Percentiles rank a stretch among this genome's conserved stretches.
phyloP scores from a whole-genome alignment of 2,888 invertebrate genomes.

The Hydriomena furcata region DNA sequence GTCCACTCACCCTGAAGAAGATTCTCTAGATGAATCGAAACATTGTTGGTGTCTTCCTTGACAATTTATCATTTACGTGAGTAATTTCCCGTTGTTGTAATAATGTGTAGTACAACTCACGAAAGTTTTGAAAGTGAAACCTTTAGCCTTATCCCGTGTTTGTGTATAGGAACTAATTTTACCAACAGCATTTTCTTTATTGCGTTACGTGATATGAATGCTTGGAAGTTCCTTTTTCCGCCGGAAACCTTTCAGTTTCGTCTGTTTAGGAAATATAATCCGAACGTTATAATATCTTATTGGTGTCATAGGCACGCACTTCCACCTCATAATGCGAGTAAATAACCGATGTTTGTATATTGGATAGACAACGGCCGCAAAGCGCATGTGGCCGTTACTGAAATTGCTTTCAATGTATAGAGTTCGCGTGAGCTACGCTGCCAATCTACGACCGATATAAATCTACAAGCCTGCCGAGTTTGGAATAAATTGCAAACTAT shows the following conservation, averaged over 20 bases:
- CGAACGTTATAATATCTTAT: slow-evolving; percentile 54
- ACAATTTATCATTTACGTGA: too few relatives aligned
- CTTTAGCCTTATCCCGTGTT: slow-evolving; percentile 33
- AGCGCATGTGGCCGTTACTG: slow-evolving; percentile 57
- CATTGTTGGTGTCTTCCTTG: too few relatives aligned
- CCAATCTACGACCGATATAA: slow-evolving; percentile 73
- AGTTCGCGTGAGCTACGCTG: slow-evolving; percentile 67
- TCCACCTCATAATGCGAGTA: slow-evolving; percentile 49
- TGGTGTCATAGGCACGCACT: slow-evolving; percentile 45
- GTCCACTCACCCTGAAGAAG: too few relatives aligned
- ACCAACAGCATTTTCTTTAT: slow-evolving; percentile 55
- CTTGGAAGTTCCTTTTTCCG: slow-evolving; percentile 34
- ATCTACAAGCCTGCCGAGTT: slow-evolving; percentile 70
- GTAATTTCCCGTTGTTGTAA: too few relatives aligned
- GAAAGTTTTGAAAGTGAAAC: too few relatives aligned
- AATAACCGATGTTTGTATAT: slow-evolving; percentile 51
- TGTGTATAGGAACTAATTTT: slow-evolving; percentile 43
- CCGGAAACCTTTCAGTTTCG: slow-evolving; percentile 29
- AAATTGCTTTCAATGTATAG: slow-evolving; percentile 67
- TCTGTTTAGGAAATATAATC: slow-evolving; percentile 54
- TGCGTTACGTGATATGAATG: slow-evolving; percentile 64
- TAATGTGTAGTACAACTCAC: too few relatives aligned
- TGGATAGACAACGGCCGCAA: slow-evolving; percentile 31
- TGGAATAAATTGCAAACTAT: slow-evolving; percentile 74
- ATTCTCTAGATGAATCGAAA: too few relatives aligned